Conservation (phyloP, 1,140 invertebrate species). For the Lutraria rhynchaena region DNA sequence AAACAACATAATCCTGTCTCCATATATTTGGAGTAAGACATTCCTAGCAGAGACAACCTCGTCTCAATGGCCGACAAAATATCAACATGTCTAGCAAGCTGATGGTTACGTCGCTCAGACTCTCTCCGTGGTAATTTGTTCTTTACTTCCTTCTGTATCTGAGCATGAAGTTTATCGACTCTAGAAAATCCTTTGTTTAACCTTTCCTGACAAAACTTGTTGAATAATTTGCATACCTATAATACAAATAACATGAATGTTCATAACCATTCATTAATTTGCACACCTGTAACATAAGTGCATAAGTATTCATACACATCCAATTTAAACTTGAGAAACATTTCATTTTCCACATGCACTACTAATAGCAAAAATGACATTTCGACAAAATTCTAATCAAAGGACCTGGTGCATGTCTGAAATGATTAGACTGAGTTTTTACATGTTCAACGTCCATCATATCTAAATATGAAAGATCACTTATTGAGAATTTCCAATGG, state of each 20-base stretch:
- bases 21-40: conserved; percentile 95
- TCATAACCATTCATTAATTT: background rate
- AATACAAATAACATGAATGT: background rate
- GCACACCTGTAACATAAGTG: conserved; percentile 57
- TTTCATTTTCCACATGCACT: background rate
- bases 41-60: conserved; percentile 93
- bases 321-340: background rate
- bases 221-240: conserved; percentile 92
- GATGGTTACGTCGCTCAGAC: conserved; percentile 93
- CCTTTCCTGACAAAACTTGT: conserved; percentile 88
- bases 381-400: background rate
- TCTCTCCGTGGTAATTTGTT: conserved; percentile 92
- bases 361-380: background rate
- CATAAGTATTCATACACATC: conserved; percentile 48
- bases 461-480: no score
- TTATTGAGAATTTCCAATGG: no score
- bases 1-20: conserved; percentile 93
- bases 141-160: conserved; percentile 87
- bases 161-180: conserved; percentile 89
- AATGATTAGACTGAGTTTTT: no score
- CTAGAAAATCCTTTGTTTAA: conserved; percentile 92
- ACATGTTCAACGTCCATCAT: no score
- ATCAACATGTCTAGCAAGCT: conserved; percentile 92
- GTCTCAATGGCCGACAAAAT: conserved; percentile 95
- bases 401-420: background rate